Conservation (phyloP, 1,140 invertebrate genomes). For the Ceratina japonica region DNA sequence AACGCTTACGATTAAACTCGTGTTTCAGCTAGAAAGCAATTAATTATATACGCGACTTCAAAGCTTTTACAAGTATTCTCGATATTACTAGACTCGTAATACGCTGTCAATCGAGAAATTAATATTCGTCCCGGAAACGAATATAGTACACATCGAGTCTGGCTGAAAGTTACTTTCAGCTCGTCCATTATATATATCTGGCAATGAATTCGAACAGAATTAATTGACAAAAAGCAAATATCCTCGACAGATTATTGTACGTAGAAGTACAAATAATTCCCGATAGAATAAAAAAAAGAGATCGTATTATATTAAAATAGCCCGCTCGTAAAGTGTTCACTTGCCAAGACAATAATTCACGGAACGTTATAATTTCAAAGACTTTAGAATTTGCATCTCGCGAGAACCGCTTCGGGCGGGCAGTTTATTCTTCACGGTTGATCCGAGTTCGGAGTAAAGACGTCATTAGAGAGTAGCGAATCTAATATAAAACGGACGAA, state of each 20-base stretch:
- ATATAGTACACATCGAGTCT: background rate
- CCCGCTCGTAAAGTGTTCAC: too few relatives aligned
- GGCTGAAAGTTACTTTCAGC: background rate
- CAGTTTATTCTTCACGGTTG: conserved; percentile 34
- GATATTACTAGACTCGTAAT: background rate
- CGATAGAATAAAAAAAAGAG: background rate
- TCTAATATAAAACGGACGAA: background rate
- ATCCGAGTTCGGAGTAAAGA: conserved; percentile 19
- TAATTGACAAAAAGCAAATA: background rate
- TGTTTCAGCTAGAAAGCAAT: background rate
- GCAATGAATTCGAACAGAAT: background rate
- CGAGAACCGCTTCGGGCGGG: too few relatives aligned
- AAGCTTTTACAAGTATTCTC: background rate
- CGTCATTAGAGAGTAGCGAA: conserved; percentile 8
- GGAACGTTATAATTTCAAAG: too few relatives aligned
- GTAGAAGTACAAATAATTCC: background rate
- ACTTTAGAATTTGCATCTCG: background rate
- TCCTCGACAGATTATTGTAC: background rate
- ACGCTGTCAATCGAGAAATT: conserved; percentile 20
- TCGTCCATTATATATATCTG: background rate
- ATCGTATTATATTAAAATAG: too few relatives aligned
- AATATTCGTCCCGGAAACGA: conserved; percentile 23
- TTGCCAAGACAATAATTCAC: too few relatives aligned
- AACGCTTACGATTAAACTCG: background rate
- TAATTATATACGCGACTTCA: background rate